Evolutionary conservation across 2,113 vertebrate species (phyloP).

Genomic region (Neodon shergylaensis): DNA sequence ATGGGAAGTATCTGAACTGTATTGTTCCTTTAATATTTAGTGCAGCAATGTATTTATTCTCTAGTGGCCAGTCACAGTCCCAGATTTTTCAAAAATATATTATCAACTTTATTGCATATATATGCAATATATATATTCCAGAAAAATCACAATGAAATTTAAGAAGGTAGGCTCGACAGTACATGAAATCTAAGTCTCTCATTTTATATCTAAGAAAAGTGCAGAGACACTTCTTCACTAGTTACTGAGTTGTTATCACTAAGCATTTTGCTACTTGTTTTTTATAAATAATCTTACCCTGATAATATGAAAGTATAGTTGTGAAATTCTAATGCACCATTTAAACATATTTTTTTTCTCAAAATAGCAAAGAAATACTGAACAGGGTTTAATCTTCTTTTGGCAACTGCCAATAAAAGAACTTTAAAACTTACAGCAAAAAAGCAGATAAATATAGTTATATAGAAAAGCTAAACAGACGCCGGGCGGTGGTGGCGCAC

Average conservation of each 20-base stretch:
- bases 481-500: too few species aligned
- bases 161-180: neutral
- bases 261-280: neutral
- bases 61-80: neutral
- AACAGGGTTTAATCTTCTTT: neutral
- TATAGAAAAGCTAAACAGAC: neutral
- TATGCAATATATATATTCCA: neutral
- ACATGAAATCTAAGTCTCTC: neutral
- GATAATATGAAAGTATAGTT: neutral
- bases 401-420: neutral
- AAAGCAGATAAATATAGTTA: neutral
- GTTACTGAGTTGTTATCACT: slow-evolving; percentile 3
- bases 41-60: neutral
- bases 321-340: neutral
- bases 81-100: neutral
- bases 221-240: slow-evolving; percentile 32
- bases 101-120: neutral
- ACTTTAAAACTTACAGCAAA: neutral
- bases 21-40: neutral
- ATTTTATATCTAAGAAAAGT: slow-evolving; percentile 51
- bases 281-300: slow-evolving; percentile 11
- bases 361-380: neutral
- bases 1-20: neutral
- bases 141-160: slow-evolving; percentile 43
- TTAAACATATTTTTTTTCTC: neutral